Evolutionary conservation across 2,797 vertebrate genomes (phyloP).

Genomic region (Avahi laniger): DNA sequence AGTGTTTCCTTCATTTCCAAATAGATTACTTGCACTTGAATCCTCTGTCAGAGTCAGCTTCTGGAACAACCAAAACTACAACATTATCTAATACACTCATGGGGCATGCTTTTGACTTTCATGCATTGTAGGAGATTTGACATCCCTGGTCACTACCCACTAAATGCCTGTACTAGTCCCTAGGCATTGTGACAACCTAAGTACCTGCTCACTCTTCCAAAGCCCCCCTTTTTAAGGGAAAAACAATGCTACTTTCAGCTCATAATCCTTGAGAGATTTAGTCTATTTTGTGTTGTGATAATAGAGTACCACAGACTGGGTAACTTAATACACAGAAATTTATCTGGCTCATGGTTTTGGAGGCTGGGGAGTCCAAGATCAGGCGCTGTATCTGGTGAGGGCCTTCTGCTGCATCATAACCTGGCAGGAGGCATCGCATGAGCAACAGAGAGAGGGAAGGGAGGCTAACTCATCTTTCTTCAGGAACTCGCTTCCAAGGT

Average conservation of each 20-base stretch:
- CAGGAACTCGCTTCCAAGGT: neutral
- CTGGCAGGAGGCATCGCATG: neutral
- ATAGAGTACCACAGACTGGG: neutral
- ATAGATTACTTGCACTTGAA: neutral
- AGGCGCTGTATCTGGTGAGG: neutral
- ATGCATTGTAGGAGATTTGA: neutral
- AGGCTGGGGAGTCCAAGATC: neutral
- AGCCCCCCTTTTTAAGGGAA: fast-evolving
- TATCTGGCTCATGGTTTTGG: neutral
- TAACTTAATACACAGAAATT: neutral
- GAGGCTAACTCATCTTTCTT: neutral
- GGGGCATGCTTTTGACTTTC: neutral
- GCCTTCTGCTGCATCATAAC: neutral
- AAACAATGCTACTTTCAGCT: neutral
- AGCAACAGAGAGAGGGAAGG: neutral
- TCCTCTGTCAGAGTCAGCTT: neutral
- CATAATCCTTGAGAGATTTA: neutral
- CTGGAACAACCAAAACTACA: neutral
- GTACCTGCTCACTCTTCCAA: neutral
- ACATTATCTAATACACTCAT: neutral
- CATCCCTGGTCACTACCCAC: neutral
- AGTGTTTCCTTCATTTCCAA: neutral
- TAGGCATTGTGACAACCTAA: neutral
- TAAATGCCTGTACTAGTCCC: fast-evolving
- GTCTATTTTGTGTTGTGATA: neutral